Base-by-base conservation (phyloP, 1,140 invertebrate genomes). In the Geopemphigus sp. region DNA sequence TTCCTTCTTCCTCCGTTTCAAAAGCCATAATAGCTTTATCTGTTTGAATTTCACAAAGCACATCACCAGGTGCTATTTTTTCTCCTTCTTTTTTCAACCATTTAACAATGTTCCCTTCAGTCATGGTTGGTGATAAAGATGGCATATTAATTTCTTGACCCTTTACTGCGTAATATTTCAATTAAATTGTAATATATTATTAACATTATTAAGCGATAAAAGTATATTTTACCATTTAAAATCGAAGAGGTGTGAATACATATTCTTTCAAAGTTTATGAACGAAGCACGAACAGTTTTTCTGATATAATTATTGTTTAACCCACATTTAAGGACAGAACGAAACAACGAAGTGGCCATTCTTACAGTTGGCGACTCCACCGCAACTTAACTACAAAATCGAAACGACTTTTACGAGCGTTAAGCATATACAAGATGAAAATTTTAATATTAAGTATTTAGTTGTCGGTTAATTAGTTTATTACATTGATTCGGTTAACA, bases 11-110 rank as follows among this genome's bases (percentile, higher is more conserved):
- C 0, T 96, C 95, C 4, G 97, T 98, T 87, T 99, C 98, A 87
- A 99, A 98, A 4, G 96, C 96, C 97, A 99, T 99, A 0, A 97
- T 98, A 0, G 98, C 98, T 87, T 99, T 99, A 84, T 99, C 98
- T 6, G 98, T 99, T 88, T 99, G 97, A 85, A 99, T 99, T 89
- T 99, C 98, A 82, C 96, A 97, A 32, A 99, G 87, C 5, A 99
- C 86, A 85, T 99, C 98, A 83, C 94, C 92, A 84, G 92, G 91
- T 83, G 88, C 90, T 74, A 90, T 87, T 86, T 90, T 88, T 80
- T 93, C 90, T 84, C 93, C 98, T 88, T 98, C 97, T 85, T 98
- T 97, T 86, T 99, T 99, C 82, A 96, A 94, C 98, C 98, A 99
- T 83, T 92, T 95, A 53, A 98, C 90, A 84, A 99, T 96, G 10